phyloP scores from a whole-genome alignment of 2,113 vertebrate species.

The Melanotaenia duboulayi region DNA sequence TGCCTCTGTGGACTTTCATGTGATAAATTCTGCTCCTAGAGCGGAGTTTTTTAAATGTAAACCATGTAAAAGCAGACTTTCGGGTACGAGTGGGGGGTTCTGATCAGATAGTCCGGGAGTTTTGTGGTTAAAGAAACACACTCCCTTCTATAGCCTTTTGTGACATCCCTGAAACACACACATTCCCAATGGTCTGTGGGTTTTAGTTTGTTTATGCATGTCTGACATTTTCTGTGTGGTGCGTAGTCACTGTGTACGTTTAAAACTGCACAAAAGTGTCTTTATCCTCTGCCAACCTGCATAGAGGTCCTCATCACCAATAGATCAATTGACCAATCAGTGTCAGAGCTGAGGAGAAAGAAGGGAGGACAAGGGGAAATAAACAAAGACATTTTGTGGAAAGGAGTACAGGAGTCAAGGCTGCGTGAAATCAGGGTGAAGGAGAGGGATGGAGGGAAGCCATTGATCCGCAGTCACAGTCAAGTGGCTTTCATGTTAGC shows the following conservation, averaged over 20 bases:
- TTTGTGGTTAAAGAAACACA: no score
- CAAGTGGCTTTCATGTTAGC: slow-evolving; percentile 79
- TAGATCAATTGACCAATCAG: slow-evolving; percentile 71
- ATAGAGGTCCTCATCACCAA: slow-evolving; percentile 45
- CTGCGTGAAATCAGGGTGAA: slow-evolving; percentile 28
- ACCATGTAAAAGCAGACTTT: not conserved
- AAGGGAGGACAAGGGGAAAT: slow-evolving; percentile 17
- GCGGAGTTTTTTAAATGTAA: slow-evolving; percentile 26
- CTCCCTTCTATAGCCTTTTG: no score
- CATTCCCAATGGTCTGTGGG: slow-evolving; percentile 56
- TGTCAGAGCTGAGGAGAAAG: slow-evolving; percentile 20
- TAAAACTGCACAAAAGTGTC: slow-evolving; percentile 37
- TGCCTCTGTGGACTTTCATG: not conserved
- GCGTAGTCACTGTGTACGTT: slow-evolving; percentile 25
- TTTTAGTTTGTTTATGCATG: slow-evolving; percentile 61
- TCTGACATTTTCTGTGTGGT: slow-evolving; percentile 43
- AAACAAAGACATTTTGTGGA: slow-evolving; percentile 52
- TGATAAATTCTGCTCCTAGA: slow-evolving; percentile 6
- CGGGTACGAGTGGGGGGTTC: slow-evolving; percentile 31
- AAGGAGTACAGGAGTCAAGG: slow-evolving; percentile 51
- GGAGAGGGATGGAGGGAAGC: slow-evolving; percentile 30
- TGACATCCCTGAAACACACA: slow-evolving; percentile 41
- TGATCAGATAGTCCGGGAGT: slow-evolving; percentile 44
- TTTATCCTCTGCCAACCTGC: slow-evolving; percentile 37
- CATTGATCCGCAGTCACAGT: slow-evolving; percentile 73